Conservation (phyloP, 2,113 vertebrate genomes). For the Gymnarchus niloticus region DNA sequence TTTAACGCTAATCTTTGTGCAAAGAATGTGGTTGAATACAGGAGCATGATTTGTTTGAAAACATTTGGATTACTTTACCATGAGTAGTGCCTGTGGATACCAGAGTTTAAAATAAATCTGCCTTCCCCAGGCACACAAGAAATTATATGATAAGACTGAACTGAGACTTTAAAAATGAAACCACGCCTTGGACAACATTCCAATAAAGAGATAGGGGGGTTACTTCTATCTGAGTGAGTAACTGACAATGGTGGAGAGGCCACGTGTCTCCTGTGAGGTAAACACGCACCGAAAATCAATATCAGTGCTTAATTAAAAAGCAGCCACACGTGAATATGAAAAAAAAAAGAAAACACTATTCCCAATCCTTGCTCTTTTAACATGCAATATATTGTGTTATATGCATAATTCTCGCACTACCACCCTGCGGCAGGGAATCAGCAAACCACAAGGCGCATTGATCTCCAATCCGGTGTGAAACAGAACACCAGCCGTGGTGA, state of each 20-base stretch:
- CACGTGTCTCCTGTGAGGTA: not conserved
- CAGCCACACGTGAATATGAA: not conserved
- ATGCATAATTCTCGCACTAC: not conserved
- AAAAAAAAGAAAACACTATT: not conserved
- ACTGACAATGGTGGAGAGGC: not conserved
- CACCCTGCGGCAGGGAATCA: not conserved
- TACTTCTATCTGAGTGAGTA: not conserved
- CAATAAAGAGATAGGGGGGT: not conserved
- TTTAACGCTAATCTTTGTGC: not conserved
- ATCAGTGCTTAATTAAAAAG: not conserved
- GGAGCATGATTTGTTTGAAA: not conserved
- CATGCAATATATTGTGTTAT: not conserved
- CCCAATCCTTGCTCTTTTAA: not conserved
- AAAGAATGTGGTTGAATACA: not conserved
- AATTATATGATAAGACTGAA: not conserved
- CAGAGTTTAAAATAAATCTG: no score
- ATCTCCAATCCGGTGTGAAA: slow-evolving; percentile 3
- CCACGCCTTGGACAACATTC: not conserved
- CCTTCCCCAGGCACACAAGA: not conserved
- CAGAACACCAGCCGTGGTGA: not conserved
- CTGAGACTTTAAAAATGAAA: not conserved
- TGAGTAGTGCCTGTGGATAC: not conserved
- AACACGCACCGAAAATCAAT: not conserved
- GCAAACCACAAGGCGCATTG: slow-evolving; percentile 7
- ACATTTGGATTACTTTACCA: not conserved